Conservation (phyloP, 2,113 vertebrate genomes). For the Mirounga angustirostris region DNA sequence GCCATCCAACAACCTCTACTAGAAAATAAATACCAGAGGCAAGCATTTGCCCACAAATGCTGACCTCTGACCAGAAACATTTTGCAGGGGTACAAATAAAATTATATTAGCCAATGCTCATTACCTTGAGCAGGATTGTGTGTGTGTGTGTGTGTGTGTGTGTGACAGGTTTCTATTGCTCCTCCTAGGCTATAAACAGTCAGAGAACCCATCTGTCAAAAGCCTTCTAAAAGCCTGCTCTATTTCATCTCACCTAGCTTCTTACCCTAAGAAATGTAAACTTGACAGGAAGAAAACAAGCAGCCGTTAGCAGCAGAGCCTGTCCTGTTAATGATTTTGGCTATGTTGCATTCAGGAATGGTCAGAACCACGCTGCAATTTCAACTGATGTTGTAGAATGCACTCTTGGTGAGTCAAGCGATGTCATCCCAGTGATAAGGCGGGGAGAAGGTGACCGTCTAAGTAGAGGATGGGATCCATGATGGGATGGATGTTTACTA, state of each 20-base stretch:
- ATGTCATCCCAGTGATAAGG: background rate
- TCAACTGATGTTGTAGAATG: background rate
- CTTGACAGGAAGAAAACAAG: constrained; percentile 50
- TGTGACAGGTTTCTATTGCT: constrained; percentile 65
- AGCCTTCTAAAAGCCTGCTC: constrained; percentile 59
- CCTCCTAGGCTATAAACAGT: background rate
- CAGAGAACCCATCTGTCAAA: constrained; percentile 25
- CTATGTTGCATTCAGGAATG: background rate
- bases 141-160: background rate
- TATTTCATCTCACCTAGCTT: constrained; percentile 41
- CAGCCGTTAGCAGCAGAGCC: background rate
- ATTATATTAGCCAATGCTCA: constrained; percentile 48
- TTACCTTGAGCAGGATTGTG: background rate
- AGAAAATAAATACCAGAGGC: constrained; percentile 18
- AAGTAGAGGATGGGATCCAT: background rate
- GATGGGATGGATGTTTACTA: background rate
- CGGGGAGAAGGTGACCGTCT: background rate
- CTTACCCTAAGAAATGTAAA: constrained; percentile 33
- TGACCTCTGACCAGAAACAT: constrained; percentile 45
- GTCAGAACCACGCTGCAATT: background rate
- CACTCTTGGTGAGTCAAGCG: background rate
- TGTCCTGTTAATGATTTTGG: background rate
- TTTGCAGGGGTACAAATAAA: constrained; percentile 57
- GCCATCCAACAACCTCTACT: background rate
- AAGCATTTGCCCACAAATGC: constrained; percentile 2